These are phyloP conservation scores for Antrozous pallidus DNA, from an alignment of 2,797 vertebrate genomes.

Conservation along the genomic window DNA sequence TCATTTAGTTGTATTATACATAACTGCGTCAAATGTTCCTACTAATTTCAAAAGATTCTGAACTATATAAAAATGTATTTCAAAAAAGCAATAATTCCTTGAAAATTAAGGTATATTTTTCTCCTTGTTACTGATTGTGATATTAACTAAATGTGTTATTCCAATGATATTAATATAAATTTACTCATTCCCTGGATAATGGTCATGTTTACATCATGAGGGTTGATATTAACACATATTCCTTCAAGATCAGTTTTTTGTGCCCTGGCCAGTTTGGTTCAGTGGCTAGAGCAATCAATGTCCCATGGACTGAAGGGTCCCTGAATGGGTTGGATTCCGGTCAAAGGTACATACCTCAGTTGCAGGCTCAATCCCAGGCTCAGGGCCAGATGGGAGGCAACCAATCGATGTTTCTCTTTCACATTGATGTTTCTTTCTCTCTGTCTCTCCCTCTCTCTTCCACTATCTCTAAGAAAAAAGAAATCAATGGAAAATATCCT, in stretches of 20 bases:
- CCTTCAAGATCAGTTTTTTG: not conserved
- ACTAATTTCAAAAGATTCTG: not conserved
- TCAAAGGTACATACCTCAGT: no score
- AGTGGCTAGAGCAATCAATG: no score
- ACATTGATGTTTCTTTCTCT: no score
- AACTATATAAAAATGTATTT: not conserved
- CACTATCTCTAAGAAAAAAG: no score
- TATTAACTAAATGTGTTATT: not conserved
- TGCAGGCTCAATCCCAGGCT: no score
- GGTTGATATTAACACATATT: not conserved
- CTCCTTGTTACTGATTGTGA: not conserved
- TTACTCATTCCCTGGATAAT: not conserved
- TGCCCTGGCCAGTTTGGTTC: no score
- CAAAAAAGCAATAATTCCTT: not conserved
- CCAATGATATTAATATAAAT: not conserved
- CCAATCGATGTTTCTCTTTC: no score
- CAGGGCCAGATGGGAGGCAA: no score
- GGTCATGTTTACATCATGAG: not conserved
- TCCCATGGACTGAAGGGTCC: no score
- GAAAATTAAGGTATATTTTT: not conserved
- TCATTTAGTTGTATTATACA: not conserved
- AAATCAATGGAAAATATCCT: no score
- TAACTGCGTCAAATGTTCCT: not conserved
- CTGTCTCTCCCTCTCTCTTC: no score
- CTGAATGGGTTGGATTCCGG: no score